Evolutionary conservation across 2,113 vertebrate genomes (phyloP), one percentile per base, ranked within the genome.

Genomic region (Pygoscelis antarcticus): DNA sequence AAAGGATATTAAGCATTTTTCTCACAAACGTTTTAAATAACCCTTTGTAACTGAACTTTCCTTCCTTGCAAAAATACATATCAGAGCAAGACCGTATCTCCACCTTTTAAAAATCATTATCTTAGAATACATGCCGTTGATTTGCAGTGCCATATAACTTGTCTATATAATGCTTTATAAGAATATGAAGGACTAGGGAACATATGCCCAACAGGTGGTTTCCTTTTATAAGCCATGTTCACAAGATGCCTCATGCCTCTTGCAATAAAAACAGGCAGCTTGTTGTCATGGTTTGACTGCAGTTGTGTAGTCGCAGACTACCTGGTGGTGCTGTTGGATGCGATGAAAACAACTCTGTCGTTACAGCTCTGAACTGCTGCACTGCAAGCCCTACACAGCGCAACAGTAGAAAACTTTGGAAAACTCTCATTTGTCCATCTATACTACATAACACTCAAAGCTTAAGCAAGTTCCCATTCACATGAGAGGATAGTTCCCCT

Each of bases 51-150:
- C 29, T 16, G 21, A 69, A 62, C 6, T 40, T 40, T 25, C 54
- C 66, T 52, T 57, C 71, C 49, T 25, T 27, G 12, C 25, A 72
- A 32, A 34, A 66, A 47, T 13, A 60, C 7, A 13, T n/a, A 42
- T 3, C 40, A 55, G 9, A 71, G 51, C 52, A 54, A 61, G 46
- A 44, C 10, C 0, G 0, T 30, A 64, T 13, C 26, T 54, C 46
- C 23, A 61, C 42, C 19, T 64, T 70, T 54, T 21, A 77, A 49
- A 84, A 60, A 49, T 21, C 57, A 83, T 29, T 32, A 5, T 11
- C 52, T 32, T 52, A 49, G 55, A 69, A 62, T 4, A 19, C 34
- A 44, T 5, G 26, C 14, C 54, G 49, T 16, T 10, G 13, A 65
- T 38, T 13, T 18, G 16, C 26, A 78, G 40, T 9, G 30, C 46